phyloP scores from a whole-genome alignment of 1,140 invertebrate genomes.

The Diorhabda carinulata region DNA sequence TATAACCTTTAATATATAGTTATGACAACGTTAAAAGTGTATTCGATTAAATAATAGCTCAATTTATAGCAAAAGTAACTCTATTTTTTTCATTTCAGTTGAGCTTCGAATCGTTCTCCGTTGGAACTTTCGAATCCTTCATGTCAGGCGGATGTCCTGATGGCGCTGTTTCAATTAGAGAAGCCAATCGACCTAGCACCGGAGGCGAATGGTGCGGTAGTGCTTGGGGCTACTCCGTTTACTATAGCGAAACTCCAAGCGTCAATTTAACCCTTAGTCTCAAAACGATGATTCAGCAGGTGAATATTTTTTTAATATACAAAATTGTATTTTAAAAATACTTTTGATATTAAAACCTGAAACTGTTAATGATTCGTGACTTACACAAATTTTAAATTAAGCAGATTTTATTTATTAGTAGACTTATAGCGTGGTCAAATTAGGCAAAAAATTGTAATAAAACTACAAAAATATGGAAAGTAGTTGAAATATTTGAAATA shows the following conservation, averaged over 20 bases:
- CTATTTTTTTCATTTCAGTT: constrained; percentile 50
- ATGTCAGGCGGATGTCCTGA: constrained; percentile 75
- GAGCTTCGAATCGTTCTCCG: constrained; percentile 72
- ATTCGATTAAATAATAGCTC: too few relatives aligned
- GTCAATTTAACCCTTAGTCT: constrained; percentile 71
- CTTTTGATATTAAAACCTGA: too few relatives aligned
- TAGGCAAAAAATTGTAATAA: background rate
- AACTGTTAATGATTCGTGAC: too few relatives aligned
- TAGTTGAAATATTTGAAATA: too few relatives aligned
- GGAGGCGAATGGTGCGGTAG: constrained; percentile 82
- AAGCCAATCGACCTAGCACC: constrained; percentile 64
- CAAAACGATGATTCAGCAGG: constrained; percentile 68
- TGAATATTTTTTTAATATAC: constrained; percentile 38
- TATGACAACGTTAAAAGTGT: too few relatives aligned
- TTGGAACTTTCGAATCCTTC: constrained; percentile 70
- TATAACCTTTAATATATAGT: too few relatives aligned
- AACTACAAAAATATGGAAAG: too few relatives aligned
- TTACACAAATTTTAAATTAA: too few relatives aligned
- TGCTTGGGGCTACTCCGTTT: constrained; percentile 79
- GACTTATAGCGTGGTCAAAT: background rate
- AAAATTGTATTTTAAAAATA: background rate
- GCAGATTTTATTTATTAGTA: background rate
- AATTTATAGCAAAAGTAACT: too few relatives aligned
- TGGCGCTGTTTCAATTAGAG: constrained; percentile 74
- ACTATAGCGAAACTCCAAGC: constrained; percentile 76